Base-by-base conservation (phyloP, 2,113 vertebrate species). In the Elaphurus davidianus region DNA sequence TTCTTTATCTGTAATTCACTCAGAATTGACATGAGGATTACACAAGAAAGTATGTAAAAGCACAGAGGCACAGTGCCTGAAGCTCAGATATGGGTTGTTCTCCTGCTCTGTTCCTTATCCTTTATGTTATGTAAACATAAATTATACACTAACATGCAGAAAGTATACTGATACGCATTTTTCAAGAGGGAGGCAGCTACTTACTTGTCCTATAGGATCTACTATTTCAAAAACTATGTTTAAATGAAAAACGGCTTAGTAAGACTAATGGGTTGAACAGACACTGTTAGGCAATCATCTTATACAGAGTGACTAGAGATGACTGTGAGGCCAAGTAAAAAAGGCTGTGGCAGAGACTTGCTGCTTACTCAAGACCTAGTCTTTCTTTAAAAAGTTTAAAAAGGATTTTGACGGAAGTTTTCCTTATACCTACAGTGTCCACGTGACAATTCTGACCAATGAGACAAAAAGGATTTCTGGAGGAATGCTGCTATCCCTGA, bases 211-310 rank as follows among this genome's bases (percentile, higher is more conserved):
- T 93, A 92, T 28, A 92, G 7, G 45, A 94, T 47, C 78, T n/a
- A 90, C 30, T 50, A 96, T 92, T 94, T 92, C 78, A 76, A 97
- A 82, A 33, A 57, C 74, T 27, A 96, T 81, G 89, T 92, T 82
- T 23, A 91, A 87, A 88, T 27, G 21, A 92, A 12, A 79, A 96
- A 93, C 55, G 76, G 50, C 36, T 88, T 62, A 93, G 27, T 87
- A 96, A 93, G 43, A 82, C 36, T 79, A 59, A 82, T 33, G 28
- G 19, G 12, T 92, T 94, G 55, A 91, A 92, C 1, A 81, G 64
- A 21, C 13, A 74, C 40, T 40, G 60, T 93, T 2, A 86, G 40
- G 74, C 23, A 47, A 87, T 33, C 12, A 5, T 55, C 47, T 45
- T 92, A 67, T 10, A 10, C 90, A 57, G 92, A 96, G 92, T 23